Evolutionary conservation across 1,140 invertebrate genomes (phyloP), one percentile per base, ranked within the genome.

Genomic region (Reticulitermes speratus): DNA sequence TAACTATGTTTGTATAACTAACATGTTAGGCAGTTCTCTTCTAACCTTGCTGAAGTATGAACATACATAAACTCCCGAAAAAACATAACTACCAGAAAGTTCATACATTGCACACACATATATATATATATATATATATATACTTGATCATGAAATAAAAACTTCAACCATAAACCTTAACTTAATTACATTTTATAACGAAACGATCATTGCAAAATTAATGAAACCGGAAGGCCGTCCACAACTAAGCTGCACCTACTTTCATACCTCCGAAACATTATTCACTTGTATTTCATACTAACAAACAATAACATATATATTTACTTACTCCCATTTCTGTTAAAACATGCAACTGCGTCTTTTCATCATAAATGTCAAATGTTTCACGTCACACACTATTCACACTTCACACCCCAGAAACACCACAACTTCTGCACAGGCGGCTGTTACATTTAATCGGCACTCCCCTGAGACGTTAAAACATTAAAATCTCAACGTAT

Each of bases 241-340:
- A 75, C 7, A 75, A 25, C 6, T 30, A 75, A 30, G 9, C 25
- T 8, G 1, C n/a, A 25, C 2, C 14, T 16, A 30, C 14, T n/a
- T 75, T 30, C 65, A 75, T 25, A 30, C 25, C n/a, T 30, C 65
- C 25, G n/a, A 2, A 30, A 12, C 25, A 30, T 30, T 75, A 30
- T 75, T 30, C n/a, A n/a, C 65, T n/a, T 25, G 3, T n/a, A 75
- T 75, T 75, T 75, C 8, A n/a, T 11, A 30, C 3, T 25, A 30
- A 75, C 8, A 75, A 75, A n/a, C 8, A n/a, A 6, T 75, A 75
- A n/a, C n/a, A 75, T 30, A 16, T 30, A 30, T 75, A 0, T n/a
- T n/a, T 75, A 75, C 65, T 75, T 75, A 75, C 65, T 75, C 65
- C 65, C 65, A 75, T 75, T 75, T 75, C 65, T 75, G 65, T 75